Conservation (phyloP, 53 echinoderm and acorn worm species). For the Zoroaster sp. region DNA sequence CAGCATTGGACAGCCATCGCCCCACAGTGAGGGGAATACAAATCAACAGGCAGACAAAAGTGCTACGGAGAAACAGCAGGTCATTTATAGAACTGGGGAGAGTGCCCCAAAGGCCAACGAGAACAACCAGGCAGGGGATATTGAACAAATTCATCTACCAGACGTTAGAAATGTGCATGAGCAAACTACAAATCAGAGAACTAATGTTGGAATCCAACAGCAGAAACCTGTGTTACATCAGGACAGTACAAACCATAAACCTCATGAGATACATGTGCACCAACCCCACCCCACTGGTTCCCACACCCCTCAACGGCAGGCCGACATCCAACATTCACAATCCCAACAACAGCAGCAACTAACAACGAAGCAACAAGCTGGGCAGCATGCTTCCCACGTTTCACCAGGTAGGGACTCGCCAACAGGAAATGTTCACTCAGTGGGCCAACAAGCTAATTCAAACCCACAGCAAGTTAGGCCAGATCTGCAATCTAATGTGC, state of each 20-base stretch:
- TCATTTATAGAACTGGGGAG: slow-evolving; percentile 36
- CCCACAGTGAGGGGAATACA: not conserved
- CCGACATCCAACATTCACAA: not conserved
- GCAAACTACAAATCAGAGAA: not conserved
- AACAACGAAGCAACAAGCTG: not conserved
- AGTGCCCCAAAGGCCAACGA: not conserved
- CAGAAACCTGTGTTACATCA: not conserved
- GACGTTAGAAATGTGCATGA: not conserved
- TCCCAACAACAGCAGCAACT: not conserved
- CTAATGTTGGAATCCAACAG: not conserved
- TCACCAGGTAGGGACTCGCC: not conserved
- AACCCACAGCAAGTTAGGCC: not conserved
- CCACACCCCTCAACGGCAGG: not conserved
- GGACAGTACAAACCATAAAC: not conserved
- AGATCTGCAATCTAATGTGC: not conserved
- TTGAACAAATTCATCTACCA: not conserved
- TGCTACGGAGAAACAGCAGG: not conserved
- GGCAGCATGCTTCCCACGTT: not conserved
- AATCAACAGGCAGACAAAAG: not conserved
- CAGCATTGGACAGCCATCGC: not conserved
- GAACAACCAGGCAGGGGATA: not conserved
- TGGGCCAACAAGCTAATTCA: not conserved
- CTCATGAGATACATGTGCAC: not conserved
- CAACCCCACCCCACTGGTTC: not conserved
- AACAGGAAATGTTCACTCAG: not conserved